Evolutionary conservation across 2,797 vertebrate species (phyloP).

Genomic region (Pogoniulus pusillus): DNA sequence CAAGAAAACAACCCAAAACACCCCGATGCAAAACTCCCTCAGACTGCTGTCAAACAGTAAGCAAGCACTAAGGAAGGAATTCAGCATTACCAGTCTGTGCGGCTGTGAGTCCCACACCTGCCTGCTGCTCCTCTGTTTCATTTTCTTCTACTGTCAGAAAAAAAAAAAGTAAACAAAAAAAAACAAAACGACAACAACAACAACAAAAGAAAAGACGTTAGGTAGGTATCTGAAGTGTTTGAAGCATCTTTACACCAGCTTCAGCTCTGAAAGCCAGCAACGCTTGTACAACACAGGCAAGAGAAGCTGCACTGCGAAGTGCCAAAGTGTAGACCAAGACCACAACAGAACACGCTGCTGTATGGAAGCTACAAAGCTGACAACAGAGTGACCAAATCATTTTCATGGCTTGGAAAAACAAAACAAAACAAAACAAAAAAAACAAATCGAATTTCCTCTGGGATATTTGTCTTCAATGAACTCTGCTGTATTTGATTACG

Average conservation of each 20-base stretch:
- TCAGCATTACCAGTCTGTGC: slow-evolving; percentile 85
- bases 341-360: slow-evolving; percentile 24
- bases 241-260: slow-evolving; percentile 10
- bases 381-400: slow-evolving; percentile 9
- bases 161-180: slow-evolving; percentile 77
- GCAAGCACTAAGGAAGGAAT: slow-evolving; percentile 70
- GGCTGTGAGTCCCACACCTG: slow-evolving; percentile 85
- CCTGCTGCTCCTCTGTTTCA: slow-evolving; percentile 86
- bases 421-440: too few species aligned
- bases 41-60: slow-evolving; percentile 47
- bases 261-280: slow-evolving; percentile 8
- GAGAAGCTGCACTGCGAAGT: slow-evolving; percentile 45
- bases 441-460: slow-evolving; percentile 23
- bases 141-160: slow-evolving; percentile 88
- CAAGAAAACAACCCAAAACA: neutral
- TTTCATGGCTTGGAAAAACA: slow-evolving; percentile 28
- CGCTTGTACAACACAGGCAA: slow-evolving; percentile 12
- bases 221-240: slow-evolving; percentile 19
- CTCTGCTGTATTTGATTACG: slow-evolving; percentile 28
- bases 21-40: neutral
- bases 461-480: slow-evolving; percentile 17
- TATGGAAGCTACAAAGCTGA: slow-evolving; percentile 24
- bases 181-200: slow-evolving; percentile 73
- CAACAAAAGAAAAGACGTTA: slow-evolving; percentile 31
- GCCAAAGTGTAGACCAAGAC: slow-evolving; percentile 19